Conservation (phyloP, 2,113 vertebrate species). For the Archilochus colubris region DNA sequence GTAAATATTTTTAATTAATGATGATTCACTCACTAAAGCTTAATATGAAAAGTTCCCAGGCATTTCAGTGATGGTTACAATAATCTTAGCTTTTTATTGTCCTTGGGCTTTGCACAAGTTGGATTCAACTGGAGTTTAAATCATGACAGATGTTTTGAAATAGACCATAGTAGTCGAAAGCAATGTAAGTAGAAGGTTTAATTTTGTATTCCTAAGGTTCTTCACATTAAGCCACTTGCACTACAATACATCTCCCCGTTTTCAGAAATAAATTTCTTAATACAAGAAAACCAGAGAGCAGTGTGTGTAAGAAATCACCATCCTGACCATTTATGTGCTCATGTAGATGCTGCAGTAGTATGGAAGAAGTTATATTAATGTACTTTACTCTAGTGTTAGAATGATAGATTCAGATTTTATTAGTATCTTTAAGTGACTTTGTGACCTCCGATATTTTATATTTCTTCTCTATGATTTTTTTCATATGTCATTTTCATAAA, state of each 20-base stretch:
- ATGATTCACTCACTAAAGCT: not conserved
- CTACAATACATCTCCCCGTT: not conserved
- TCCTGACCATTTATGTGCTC: not conserved
- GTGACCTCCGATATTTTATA: not conserved
- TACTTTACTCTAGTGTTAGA: not conserved
- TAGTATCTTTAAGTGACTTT: not conserved
- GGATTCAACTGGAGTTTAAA: not conserved
- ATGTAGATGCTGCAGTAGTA: not conserved
- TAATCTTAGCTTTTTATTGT: not conserved
- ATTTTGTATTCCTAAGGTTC: not conserved
- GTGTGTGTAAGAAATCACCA: not conserved
- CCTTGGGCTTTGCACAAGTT: not conserved
- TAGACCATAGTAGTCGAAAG: not conserved
- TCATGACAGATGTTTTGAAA: conserved; percentile 15
- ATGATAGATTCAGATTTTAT: not conserved
- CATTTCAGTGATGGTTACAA: not conserved
- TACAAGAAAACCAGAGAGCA: not conserved
- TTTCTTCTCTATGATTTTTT: not conserved
- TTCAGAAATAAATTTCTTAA: not conserved
- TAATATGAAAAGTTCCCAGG: not conserved
- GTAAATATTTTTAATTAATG: not conserved
- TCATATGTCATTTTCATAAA: not conserved
- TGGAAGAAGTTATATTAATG: not conserved
- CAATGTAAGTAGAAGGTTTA: not conserved
- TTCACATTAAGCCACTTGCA: not conserved